These are phyloP conservation scores for Ridgeia piscesae DNA, from an alignment of 1,140 invertebrate species.

Conservation along the genomic window DNA sequence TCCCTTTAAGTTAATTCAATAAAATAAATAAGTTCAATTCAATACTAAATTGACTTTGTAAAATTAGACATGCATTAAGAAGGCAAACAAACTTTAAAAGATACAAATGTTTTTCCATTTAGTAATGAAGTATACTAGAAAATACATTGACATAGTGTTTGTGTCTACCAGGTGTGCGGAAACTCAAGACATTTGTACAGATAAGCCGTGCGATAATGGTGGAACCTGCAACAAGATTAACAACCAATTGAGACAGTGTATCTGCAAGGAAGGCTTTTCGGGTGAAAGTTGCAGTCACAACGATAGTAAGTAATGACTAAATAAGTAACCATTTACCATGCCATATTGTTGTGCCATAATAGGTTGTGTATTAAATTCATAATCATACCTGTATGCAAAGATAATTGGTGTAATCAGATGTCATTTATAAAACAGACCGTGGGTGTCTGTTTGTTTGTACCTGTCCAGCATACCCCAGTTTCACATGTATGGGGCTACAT, in stretches of 20 bases:
- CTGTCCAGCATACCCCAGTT: too few relatives aligned
- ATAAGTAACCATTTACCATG: neutral
- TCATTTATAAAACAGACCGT: too few relatives aligned
- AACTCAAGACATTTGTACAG: neutral
- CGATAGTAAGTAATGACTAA: neutral
- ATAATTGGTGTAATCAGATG: neutral
- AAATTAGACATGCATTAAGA: too few relatives aligned
- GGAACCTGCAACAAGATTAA: neutral
- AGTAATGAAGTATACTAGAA: neutral
- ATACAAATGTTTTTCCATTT: too few relatives aligned
- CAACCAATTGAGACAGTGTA: neutral
- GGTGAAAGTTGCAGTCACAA: neutral
- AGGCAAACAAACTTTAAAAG: too few relatives aligned
- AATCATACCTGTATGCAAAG: neutral
- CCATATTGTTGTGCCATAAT: neutral
- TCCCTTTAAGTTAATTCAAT: too few relatives aligned
- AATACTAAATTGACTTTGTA: too few relatives aligned
- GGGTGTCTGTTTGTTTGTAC: too few relatives aligned
- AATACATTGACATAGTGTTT: neutral
- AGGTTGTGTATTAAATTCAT: neutral
- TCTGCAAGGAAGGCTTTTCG: neutral
- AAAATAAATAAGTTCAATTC: too few relatives aligned
- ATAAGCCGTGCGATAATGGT: neutral
- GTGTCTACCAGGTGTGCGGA: neutral
- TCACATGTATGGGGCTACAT: too few relatives aligned